A percentile compares a stretch with the other conserved stretches of the same genome.
phyloP scores from a whole-genome alignment of 2,888 invertebrate genomes.

The Athalia rosae region DNA sequence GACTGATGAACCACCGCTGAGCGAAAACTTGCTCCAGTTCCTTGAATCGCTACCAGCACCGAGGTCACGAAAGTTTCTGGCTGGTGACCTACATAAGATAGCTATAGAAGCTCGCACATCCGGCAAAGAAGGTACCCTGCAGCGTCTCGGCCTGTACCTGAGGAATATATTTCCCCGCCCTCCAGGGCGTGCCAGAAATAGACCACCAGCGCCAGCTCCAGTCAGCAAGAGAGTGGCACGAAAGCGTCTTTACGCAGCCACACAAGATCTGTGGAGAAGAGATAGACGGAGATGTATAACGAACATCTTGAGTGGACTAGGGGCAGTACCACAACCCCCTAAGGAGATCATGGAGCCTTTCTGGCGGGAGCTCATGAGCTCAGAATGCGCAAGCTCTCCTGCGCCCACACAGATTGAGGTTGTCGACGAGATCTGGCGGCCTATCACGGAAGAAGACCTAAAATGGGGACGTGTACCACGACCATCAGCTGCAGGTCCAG shows the following conservation, averaged over 20 bases:
- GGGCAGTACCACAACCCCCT: background rate
- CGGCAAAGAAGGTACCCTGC: background rate
- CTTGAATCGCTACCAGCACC: no score
- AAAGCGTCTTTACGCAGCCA: constrained; percentile 47
- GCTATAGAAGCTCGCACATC: no score
- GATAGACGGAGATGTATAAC: constrained; percentile 49
- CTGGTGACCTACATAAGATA: no score
- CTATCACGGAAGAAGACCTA: constrained; percentile 44
- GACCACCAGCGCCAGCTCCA: background rate
- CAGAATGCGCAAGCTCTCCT: constrained; percentile 21
- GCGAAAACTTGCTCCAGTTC: no score
- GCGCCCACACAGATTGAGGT: background rate
- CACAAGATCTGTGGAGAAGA: constrained; percentile 46
- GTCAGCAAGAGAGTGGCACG: constrained; percentile 39
- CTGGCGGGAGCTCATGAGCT: constrained; percentile 47
- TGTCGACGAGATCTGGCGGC: constrained; percentile 29
- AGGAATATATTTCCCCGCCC: constrained; percentile 41
- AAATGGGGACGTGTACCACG: constrained; percentile 23
- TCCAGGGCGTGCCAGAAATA: background rate
- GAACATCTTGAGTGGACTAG: constrained; percentile 44
- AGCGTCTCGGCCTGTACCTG: constrained; percentile 15
- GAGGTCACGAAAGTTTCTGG: no score
- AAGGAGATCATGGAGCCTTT: constrained; percentile 33
- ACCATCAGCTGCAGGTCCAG: constrained; percentile 51
- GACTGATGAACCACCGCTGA: background rate